Evolutionary conservation across 2,888 invertebrate species (phyloP).

Genomic region (Machimus atricapillus): DNA sequence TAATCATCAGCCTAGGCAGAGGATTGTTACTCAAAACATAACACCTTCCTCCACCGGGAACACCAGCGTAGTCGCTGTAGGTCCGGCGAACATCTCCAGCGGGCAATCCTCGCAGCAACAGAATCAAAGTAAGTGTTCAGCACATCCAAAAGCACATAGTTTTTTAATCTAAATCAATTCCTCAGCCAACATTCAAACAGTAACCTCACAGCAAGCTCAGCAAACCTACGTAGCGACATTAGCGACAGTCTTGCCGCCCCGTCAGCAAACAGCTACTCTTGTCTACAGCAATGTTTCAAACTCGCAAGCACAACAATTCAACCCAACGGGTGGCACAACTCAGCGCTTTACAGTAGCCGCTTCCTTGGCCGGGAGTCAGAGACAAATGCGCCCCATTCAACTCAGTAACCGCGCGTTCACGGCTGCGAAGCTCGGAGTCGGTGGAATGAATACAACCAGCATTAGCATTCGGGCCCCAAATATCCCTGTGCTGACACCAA

Average conservation of each 20-base stretch:
- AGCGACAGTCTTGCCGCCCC: conserved; percentile 59
- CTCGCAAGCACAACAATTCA: conserved; percentile 57
- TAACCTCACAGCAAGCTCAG: conserved; percentile 49
- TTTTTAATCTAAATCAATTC: neutral
- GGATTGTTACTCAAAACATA: conserved; percentile 59
- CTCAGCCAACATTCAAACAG: conserved; percentile 4
- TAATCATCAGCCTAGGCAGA: conserved; percentile 57
- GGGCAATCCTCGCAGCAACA: conserved; percentile 47
- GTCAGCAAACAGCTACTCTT: conserved; percentile 59
- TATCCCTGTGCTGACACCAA: conserved; percentile 55
- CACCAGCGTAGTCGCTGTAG: conserved; percentile 50
- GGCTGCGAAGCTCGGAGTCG: conserved; percentile 54
- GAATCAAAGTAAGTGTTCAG: conserved; percentile 35
- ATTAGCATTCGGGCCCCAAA: conserved; percentile 61
- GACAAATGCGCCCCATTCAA: conserved; percentile 61
- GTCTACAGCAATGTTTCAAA: conserved; percentile 59
- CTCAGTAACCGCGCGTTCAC: conserved; percentile 57
- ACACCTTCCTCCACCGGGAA: conserved; percentile 49
- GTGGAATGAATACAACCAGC: conserved; percentile 57
- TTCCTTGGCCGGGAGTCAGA: conserved; percentile 52
- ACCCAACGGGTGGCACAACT: conserved; percentile 50
- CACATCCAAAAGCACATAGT: neutral
- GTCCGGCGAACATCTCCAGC: conserved; percentile 48
- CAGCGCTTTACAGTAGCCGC: conserved; percentile 60
- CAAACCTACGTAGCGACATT: conserved; percentile 60